Evolutionary conservation across 2,888 invertebrate genomes (phyloP), one percentile per base, ranked within the genome.

Genomic region (Strigamia maritima): DNA sequence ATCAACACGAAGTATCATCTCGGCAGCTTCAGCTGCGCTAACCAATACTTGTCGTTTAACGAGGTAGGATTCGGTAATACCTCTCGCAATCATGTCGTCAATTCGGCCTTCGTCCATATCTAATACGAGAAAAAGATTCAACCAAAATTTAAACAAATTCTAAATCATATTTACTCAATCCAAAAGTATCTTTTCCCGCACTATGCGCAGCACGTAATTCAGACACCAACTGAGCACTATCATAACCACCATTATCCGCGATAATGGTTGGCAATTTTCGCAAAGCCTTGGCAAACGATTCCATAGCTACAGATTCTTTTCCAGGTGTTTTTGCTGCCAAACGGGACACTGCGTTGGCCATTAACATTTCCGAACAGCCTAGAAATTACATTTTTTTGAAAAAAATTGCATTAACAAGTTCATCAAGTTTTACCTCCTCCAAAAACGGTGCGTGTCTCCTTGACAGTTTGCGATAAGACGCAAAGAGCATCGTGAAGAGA

Each of bases 1-100:
- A 87, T 99, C 99, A 0, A 99, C 99, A 79, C 99, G 92, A 24
- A 99, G 89, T 83, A 99, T 98, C 94, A 99, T 97, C 88, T 99
- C 98, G 0, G 98, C 98, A 0, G 98, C 98, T 87, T 99, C 99
- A 0, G 95, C 88, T 0, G 98, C 99, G 8, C 97, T 96, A 81
- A 96, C 85, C 79, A 99, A 88, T 76, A 99, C 97, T 87, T 98
- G 98, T 40, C 95, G 90, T 87, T 99, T 99, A 8, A 99, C 98
- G 38, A 94, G 94, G 88, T 92, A 97, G 0, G 98, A 97, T 88
- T 99, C 99, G 0, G 97, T 96, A 83, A 99, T 92, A 75, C 98
- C 98, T 81, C 97, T 88, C 76, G 90, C 89, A 83, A 91, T 91
- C 93, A 99, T 97, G 88, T 97, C 95, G 6, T 92, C 96, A 12